Base-by-base conservation (phyloP, 2,113 vertebrate species). In the Hystrix brachyura region DNA sequence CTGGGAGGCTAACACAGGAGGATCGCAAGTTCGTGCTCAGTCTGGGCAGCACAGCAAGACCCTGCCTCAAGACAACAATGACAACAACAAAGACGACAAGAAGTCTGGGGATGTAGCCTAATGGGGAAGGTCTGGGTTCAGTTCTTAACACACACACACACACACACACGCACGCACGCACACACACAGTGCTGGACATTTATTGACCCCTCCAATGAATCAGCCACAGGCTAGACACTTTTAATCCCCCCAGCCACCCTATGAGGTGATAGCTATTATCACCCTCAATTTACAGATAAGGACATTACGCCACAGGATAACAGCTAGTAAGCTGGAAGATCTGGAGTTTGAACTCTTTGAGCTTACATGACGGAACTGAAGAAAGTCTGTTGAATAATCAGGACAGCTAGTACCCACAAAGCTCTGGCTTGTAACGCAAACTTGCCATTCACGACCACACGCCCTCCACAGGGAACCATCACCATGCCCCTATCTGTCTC, bases 251-350 rank as follows among this genome's bases (percentile, higher is more conserved):
- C 55, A 34, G 51, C 2, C 5, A 43, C n/a, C 10, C 69, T 25
- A 2, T 1, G 32, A 86, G 19, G 55, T 14, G 10, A 60, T 27
- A 76, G 18, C 32, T 94, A 38, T 67, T 71, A 93, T 82, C 87
- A 55, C 7, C 87, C 9, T 83, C 65, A 86, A 82, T 79, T 43
- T 87, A 51, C 64, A 96, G 43, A 53, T 34, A 57, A 88, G 71
- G 72, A 94, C 84, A 90, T 2, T 6, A 19, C 87, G 43, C 69
- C 7, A 90, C 2, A 78, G 67, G 38, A 2, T 78, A 72, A 84
- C 18, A 83, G 65, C 34, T 55, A 48, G 13, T 34, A 86, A 87
- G 65, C 3, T 27, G 81, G 82, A 27, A 94, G 67, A 88, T 82
- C 19, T 79, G 51, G 23, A 12, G 86, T 93, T 72, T 85, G 86